Base-by-base conservation (phyloP, 2,888 invertebrate genomes). In the Macropis europaea region DNA sequence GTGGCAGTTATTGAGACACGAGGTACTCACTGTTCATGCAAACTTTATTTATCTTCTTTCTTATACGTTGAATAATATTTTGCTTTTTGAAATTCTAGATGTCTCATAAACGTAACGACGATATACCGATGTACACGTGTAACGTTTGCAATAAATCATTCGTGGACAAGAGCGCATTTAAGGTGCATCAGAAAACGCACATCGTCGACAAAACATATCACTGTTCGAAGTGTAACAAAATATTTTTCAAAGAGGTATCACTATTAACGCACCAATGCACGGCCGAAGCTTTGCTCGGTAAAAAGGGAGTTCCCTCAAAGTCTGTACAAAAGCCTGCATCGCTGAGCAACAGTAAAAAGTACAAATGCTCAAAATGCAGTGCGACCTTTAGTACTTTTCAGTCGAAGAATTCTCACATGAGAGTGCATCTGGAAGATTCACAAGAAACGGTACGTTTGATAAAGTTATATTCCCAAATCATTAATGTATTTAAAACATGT, bases 231-330 rank as follows among this genome's bases (percentile, higher is more conserved):
- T 88, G 88, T 70, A 87, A 88, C 64, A 88, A 88, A 43, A 84
- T 88, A 62, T 88, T 88, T 69, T 88, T 88, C 74, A 88, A 87
- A 78, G 86, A 87, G 69, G 81, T 84, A 32, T 87, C 86, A 5
- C 48, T 88, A 2, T 74, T 85, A 50, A 81, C 84, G 2, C 88
- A 88, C 61, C 82, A 85, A 52, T 88, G 88, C 19, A 81, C 74
- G 1, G 72, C 80, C 1, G 78, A 62, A 34, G 56, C 78, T 3
- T 19, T 62, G 9, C 68, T 77, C 17, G 56, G 56, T 3, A 85
- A 84, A 59, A 81, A 78, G 50, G 78, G 60, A 38, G 22, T 71
- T 17, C 5, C 69, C 2, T n/a, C 60, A 4, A 84, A 85, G 38
- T 47, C 66, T 3, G 26, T 42, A 7, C 73, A 82, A 42, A 84